A percentile compares a stretch with the other conserved stretches of the same genome.
phyloP scores from a whole-genome alignment of 1,140 invertebrate genomes.

The Acromyrmex heyeri region DNA sequence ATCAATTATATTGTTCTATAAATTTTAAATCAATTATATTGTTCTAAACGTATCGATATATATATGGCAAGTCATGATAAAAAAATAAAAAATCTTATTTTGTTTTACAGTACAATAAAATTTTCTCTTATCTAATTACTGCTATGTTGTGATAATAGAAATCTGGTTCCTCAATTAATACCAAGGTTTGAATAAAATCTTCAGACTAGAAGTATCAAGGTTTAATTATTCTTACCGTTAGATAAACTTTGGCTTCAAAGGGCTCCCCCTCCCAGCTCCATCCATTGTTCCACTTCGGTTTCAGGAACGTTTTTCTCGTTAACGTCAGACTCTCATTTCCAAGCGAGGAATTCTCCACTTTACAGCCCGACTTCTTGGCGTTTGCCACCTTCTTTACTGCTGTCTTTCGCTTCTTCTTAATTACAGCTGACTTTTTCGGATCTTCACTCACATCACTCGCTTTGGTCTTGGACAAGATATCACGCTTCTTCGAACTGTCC shows the following conservation, averaged over 20 bases:
- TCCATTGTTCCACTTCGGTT: conserved; percentile 95
- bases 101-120: not conserved
- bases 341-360: conserved; percentile 77
- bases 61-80: not conserved
- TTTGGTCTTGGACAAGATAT: conserved; percentile 69
- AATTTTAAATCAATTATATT: conserved; percentile 4
- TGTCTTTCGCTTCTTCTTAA: conserved; percentile 78
- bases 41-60: not conserved
- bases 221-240: conserved; percentile 90
- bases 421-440: conserved; percentile 72
- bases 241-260: conserved; percentile 93
- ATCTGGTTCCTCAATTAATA: conserved; percentile 12
- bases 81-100: not conserved
- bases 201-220: not conserved
- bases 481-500: conserved; percentile 68
- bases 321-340: conserved; percentile 80
- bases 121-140: not conserved
- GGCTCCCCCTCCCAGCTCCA: conserved; percentile 96
- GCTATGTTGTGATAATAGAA: not conserved
- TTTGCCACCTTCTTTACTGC: conserved; percentile 75
- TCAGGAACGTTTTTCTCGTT: conserved; percentile 84
- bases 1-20: not conserved
- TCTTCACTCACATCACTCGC: conserved; percentile 74
- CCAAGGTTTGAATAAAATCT: conserved; percentile 1
- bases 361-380: conserved; percentile 62